Base-by-base conservation (phyloP, 2,888 invertebrate species). In the Dolichopus griseipennis region DNA sequence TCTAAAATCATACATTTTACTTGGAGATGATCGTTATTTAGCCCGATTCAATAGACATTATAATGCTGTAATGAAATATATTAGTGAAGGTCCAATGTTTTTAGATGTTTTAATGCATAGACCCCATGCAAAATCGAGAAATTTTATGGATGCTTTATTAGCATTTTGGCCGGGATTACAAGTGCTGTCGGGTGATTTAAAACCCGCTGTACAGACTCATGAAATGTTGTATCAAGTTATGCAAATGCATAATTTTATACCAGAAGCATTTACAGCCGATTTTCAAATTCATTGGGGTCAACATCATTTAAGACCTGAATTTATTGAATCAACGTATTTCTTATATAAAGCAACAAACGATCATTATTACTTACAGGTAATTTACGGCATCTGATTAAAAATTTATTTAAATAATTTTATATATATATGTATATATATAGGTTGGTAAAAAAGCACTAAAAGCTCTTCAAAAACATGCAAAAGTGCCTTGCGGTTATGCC, bases 101-200 rank as follows among this genome's bases (percentile, higher is more conserved):
- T 83, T 98, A 67, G 97, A 98, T 77, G 98, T 99, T 15, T 90
- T 93, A 73, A 97, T 96, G 96, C 96, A 97, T 79, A 74, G 95
- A 74, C 98, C 98, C 0, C 92, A 94, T 76, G 91, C 95, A 1
- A 95, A 94, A 78, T 92, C 97, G 0, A 87, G 94, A 69, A 94
- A 96, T 82, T 98, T 95, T 79, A 97, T 99, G 97, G 98, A 99
- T 82, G 91, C 98, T 0, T 82, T 99, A 70, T 83, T 97, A 65
- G 98, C 98, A 7, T 99, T 99, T 81, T 99, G 98, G 97, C 98
- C 98, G 0, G 98, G 97, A 0, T 83, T 99, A 20, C 97, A 97
- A 84, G 93, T 93, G 73, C 74, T 87, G 5, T 84, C 87, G 75
- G 98, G 98, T 0, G 98, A 99, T 79, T 87, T 99, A 15, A 91